Conservation (phyloP, 2,888 invertebrate genomes). For the Stramonita haemastoma region DNA sequence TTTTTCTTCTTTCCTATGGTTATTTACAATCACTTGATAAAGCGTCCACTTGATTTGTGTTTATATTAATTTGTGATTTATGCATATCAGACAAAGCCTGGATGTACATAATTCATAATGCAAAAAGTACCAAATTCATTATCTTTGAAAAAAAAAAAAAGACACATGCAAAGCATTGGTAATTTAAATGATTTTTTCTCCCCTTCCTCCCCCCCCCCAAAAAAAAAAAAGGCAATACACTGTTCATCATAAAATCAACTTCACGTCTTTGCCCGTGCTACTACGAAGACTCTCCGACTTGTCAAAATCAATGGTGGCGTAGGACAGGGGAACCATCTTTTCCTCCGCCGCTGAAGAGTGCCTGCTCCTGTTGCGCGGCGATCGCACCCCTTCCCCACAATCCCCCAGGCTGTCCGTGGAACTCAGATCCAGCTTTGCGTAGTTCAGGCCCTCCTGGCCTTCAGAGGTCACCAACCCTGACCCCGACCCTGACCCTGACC, state of each 20-base stretch:
- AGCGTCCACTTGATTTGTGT: no score
- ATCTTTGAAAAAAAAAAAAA: not conserved
- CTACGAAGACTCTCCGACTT: conserved; percentile 73
- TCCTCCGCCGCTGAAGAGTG: conserved; percentile 59
- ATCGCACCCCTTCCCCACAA: conserved; percentile 47
- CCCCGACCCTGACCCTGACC: not conserved
- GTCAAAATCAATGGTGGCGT: conserved; percentile 77
- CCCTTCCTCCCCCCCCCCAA: no score
- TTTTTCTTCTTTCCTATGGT: no score
- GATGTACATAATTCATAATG: not conserved
- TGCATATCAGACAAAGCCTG: no score
- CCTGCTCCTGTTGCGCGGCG: conserved; percentile 62
- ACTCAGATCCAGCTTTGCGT: conserved; percentile 75
- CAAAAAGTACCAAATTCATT: not conserved
- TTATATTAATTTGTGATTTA: no score
- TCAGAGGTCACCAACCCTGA: not conserved
- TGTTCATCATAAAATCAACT: conserved; percentile 12
- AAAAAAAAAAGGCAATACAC: not conserved
- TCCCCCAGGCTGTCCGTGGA: conserved; percentile 64
- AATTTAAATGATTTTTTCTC: no score
- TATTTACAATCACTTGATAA: no score
- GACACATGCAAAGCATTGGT: not conserved
- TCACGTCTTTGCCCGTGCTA: conserved; percentile 7
- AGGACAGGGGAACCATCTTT: conserved; percentile 59
- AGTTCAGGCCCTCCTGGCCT: conserved; percentile 74